Evolutionary conservation across 2,888 invertebrate genomes (phyloP).

Genomic region (Dastarcus helophoroides): DNA sequence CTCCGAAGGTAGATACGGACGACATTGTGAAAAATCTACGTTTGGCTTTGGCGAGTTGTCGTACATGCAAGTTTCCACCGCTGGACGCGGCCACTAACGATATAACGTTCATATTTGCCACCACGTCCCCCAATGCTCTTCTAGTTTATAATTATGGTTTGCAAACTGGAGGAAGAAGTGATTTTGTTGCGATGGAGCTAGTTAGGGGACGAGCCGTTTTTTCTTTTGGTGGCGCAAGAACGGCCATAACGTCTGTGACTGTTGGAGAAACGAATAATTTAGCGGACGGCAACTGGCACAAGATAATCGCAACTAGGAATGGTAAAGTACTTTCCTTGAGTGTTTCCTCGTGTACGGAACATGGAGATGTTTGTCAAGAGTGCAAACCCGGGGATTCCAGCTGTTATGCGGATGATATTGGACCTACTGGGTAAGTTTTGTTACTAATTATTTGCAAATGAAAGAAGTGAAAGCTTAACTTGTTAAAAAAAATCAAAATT

Average conservation of each 20-base stretch:
- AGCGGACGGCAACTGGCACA: constrained; percentile 84
- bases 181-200: constrained; percentile 86
- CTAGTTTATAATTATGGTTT: constrained; percentile 86
- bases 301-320: constrained; percentile 82
- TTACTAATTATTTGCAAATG: not conserved
- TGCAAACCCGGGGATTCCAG: constrained; percentile 71
- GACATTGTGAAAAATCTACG: constrained; percentile 83
- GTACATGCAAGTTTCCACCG: constrained; percentile 77
- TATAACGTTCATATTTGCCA: constrained; percentile 82
- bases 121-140: constrained; percentile 73
- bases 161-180: constrained; percentile 78
- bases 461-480: not conserved
- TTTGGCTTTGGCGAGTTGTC: constrained; percentile 84
- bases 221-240: constrained; percentile 81
- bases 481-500: too few species aligned
- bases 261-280: constrained; percentile 55
- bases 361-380: constrained; percentile 77
- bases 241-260: constrained; percentile 72
- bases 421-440: constrained; percentile 70
- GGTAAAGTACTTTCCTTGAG: constrained; percentile 79
- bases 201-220: constrained; percentile 74
- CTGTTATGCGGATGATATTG: constrained; percentile 78
- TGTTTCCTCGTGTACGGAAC: constrained; percentile 69
- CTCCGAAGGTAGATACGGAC: constrained; percentile 76
- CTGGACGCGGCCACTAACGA: constrained; percentile 83